Evolutionary conservation across 2,888 invertebrate genomes (phyloP).

Genomic region (Pecten maximus): DNA sequence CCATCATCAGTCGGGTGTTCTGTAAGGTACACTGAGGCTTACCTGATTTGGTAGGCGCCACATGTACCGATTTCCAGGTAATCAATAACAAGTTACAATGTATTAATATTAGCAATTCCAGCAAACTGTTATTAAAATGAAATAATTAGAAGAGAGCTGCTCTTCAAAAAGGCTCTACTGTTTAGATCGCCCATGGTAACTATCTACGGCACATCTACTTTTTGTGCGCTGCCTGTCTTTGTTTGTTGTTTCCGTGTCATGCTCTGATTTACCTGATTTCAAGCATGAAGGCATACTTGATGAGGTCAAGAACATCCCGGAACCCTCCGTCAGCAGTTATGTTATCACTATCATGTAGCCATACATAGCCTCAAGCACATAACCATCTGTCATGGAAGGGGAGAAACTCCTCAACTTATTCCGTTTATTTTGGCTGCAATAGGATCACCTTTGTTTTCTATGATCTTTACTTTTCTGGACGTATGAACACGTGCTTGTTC

Average conservation of each 20-base stretch:
- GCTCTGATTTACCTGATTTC: neutral
- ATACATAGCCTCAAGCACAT: too few relatives aligned
- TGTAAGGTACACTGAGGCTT: too few relatives aligned
- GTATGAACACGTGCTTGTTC: too few relatives aligned
- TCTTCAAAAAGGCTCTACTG: neutral
- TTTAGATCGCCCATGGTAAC: neutral
- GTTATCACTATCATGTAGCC: neutral
- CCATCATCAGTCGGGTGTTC: too few relatives aligned
- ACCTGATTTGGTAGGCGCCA: conserved; percentile 37
- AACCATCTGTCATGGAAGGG: too few relatives aligned
- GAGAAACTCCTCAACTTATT: too few relatives aligned
- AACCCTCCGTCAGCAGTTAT: neutral
- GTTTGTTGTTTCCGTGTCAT: neutral
- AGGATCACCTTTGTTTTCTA: too few relatives aligned
- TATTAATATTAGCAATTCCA: neutral
- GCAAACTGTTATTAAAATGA: neutral
- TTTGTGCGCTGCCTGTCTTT: neutral
- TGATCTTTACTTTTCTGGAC: too few relatives aligned
- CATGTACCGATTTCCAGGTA: conserved; percentile 41
- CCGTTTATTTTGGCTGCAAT: too few relatives aligned
- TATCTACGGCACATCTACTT: neutral
- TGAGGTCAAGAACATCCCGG: neutral
- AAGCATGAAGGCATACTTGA: neutral
- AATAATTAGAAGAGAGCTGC: neutral
- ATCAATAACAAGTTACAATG: conserved; percentile 6